Percentiles rank a stretch among this genome's conserved stretches.
These are phyloP conservation scores for Subanguina moxae DNA, from an alignment of 1,140 invertebrate genomes.

Conservation along the genomic window DNA sequence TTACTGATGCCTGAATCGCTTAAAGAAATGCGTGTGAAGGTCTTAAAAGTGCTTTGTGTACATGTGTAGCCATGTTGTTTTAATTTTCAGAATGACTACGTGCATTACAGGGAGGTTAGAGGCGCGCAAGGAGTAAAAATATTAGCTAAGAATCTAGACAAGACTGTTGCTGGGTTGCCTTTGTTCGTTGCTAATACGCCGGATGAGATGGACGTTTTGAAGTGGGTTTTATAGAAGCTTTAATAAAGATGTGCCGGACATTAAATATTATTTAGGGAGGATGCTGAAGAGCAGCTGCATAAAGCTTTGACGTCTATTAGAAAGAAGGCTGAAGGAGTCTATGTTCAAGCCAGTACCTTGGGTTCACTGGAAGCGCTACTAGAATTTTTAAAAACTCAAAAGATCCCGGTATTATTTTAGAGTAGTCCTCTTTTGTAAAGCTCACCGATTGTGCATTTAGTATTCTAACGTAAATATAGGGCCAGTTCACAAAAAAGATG, in stretches of 20 bases:
- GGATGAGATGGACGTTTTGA: constrained; percentile 86
- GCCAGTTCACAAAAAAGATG: constrained; percentile 96
- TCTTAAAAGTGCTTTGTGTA: constrained; percentile 58
- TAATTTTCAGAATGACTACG: constrained; percentile 76
- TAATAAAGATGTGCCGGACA: constrained; percentile 5
- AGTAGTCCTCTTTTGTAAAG: neutral
- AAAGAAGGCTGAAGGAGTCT: constrained; percentile 83
- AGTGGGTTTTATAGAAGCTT: constrained; percentile 55
- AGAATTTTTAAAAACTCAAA: constrained; percentile 86
- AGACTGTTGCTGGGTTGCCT: constrained; percentile 80
- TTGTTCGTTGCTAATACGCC: constrained; percentile 76
- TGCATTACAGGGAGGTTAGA: constrained; percentile 87
- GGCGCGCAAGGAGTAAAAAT: constrained; percentile 98
- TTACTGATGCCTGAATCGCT: constrained; percentile 94
- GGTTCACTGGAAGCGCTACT: constrained; percentile 94
- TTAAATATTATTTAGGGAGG: constrained; percentile 55
- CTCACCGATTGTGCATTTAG: no score
- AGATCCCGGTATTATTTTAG: constrained; percentile 74
- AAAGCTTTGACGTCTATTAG: constrained; percentile 86
- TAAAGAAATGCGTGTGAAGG: constrained; percentile 93
- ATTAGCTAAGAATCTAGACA: constrained; percentile 88
- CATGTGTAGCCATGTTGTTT: neutral
- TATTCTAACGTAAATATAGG: constrained; percentile 97
- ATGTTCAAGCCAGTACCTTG: constrained; percentile 95
- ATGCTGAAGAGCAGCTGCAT: constrained; percentile 65